These are phyloP conservation scores for Carterocephalus palaemon DNA, from an alignment of 2,888 invertebrate species.

Conservation along the genomic window DNA sequence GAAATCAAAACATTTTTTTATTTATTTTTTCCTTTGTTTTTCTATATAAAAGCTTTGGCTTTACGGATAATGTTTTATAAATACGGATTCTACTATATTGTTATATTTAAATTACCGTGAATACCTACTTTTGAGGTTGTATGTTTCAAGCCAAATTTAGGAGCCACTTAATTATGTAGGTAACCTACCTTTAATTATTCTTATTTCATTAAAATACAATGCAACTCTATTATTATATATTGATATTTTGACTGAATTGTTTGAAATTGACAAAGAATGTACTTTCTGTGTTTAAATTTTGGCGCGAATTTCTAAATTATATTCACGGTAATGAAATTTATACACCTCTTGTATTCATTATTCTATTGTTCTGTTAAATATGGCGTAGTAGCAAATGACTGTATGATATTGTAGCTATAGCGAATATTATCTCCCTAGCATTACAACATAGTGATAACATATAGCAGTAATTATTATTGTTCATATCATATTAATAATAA, in stretches of 20 bases:
- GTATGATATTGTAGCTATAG: conserved; percentile 67
- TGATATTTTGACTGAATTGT: no score
- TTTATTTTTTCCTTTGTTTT: conserved; percentile 31
- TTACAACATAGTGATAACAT: conserved; percentile 68
- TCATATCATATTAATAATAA: conserved; percentile 84
- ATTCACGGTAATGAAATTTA: conserved; percentile 47
- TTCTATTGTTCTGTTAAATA: conserved; percentile 47
- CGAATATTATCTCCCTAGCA: conserved; percentile 69
- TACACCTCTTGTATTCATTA: conserved; percentile 38
- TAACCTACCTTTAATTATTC: no score
- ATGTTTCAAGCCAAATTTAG: background rate
- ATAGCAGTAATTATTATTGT: conserved; percentile 80
- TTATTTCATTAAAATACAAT: no score
- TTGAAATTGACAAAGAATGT: no score
- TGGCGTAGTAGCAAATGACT: conserved; percentile 55
- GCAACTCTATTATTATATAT: no score
- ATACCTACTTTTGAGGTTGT: conserved; percentile 31
- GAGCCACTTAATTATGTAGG: background rate
- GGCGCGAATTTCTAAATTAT: conserved; percentile 28
- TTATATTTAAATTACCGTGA: conserved; percentile 47
- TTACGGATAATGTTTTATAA: conserved; percentile 46
- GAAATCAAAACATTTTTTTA: conserved; percentile 15
- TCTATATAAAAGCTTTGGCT: conserved; percentile 52
- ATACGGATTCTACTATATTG: conserved; percentile 45
- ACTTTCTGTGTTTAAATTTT: no score